Evolutionary conservation across 2,113 vertebrate species (phyloP), one percentile per base, ranked within the genome.

Genomic region (Corythornis cristatus): DNA sequence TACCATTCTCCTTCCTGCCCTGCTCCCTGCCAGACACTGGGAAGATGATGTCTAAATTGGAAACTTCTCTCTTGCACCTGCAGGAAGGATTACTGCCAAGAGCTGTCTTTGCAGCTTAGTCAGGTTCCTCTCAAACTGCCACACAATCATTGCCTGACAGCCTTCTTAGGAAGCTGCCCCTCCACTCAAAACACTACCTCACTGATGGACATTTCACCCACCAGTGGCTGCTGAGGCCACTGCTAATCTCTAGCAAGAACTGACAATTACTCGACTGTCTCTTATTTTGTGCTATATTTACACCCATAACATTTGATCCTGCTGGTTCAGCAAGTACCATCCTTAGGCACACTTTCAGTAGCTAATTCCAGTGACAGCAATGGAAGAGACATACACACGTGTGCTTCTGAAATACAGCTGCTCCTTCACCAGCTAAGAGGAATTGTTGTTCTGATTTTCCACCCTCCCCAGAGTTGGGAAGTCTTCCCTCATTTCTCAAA

Each of bases 131-230:
- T 64, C 43, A 6, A 3, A 53, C n/a, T 33, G 56, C 40, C 48
- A 54, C 25, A 50, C 4, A 1, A 37, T 0, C 62, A 4, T 3
- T 13, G 64, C 42, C 31, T 7, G 31, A 43, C 0, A 0, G n/a
- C 45, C 40, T 26, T n/a, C 22, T 29, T 0, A 12, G 57, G 61
- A 51, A 78, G 57, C 56, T 57, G 50, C 8, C 15, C 19, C 54
- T 68, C 33, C 1, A 2, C 3, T 6, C 8, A 3, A 37, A 46
- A 46, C 10, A 4, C 22, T 61, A 9, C 64, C 17, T 14, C 11
- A 5, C 46, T 8, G 42, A 3, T 7, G 40, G 45, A 28, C 26
- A 21, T 6, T 35, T 43, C 77, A 5, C 16, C 22, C 79, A 42
- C 19, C 60, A 15, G n/a, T 0, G 3, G 14, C 75, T 62, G 56